Evolutionary conservation across 2,797 vertebrate genomes (phyloP).

Genomic region (Silurus lanzhouensis): DNA sequence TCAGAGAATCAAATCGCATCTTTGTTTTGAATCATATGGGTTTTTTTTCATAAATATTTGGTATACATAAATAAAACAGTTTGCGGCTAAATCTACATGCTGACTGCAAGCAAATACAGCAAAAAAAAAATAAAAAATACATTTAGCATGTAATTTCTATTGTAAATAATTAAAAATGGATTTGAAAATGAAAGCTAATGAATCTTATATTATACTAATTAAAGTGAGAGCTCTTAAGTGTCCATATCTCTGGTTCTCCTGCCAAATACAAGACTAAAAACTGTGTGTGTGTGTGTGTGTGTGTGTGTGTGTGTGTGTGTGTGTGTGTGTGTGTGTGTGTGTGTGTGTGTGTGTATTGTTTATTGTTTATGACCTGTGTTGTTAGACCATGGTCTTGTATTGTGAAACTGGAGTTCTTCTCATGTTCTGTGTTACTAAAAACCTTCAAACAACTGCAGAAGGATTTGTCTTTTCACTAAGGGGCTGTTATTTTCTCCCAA

Average conservation of each 20-base stretch:
- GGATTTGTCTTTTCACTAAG: neutral
- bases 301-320: neutral
- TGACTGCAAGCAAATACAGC: neutral
- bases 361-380: neutral
- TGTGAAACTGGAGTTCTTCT: neutral
- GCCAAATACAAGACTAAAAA: neutral
- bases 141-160: neutral
- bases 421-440: neutral
- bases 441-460: slow-evolving; percentile 28
- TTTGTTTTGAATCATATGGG: neutral
- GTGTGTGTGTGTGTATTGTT: neutral
- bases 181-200: neutral
- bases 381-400: neutral
- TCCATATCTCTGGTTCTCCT: neutral
- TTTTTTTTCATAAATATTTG: neutral
- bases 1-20: neutral
- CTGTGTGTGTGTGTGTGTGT: neutral
- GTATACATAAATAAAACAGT: neutral
- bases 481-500: neutral
- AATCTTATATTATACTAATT: neutral
- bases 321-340: neutral
- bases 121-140: neutral
- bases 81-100: too few species aligned
- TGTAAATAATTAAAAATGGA: neutral
- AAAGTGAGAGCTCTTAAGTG: neutral